Evolutionary conservation across 2,888 invertebrate species (phyloP).

Genomic region (Drosophila mulleri): DNA sequence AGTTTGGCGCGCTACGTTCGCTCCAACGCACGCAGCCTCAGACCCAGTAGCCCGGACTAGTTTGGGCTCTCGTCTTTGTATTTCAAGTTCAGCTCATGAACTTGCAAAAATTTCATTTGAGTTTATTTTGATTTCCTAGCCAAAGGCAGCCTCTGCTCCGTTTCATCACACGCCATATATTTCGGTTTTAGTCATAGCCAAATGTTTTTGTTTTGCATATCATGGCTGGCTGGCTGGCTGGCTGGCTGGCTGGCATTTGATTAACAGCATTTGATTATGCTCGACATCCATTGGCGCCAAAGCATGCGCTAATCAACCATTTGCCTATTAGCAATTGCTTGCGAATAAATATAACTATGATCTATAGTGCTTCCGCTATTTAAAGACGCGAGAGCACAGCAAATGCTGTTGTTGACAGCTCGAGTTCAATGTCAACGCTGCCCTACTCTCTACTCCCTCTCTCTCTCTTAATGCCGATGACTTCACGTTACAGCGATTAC

Average conservation of each 20-base stretch:
- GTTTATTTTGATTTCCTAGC: slow-evolving; percentile 44
- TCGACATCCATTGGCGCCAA: slow-evolving; percentile 19
- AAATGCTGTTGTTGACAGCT: slow-evolving; percentile 19
- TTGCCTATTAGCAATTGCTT: slow-evolving; percentile 59
- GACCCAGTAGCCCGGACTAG: slow-evolving; percentile 16
- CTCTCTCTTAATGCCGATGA: slow-evolving; percentile 23
- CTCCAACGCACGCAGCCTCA: slow-evolving; percentile 53
- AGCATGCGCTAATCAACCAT: slow-evolving; percentile 52
- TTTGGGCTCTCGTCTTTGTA: slow-evolving; percentile 22
- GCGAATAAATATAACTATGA: slow-evolving; percentile 59
- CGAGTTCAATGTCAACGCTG: slow-evolving; percentile 71
- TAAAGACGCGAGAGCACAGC: slow-evolving; percentile 11
- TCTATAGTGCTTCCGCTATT: slow-evolving; percentile 64
- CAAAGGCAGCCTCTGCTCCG: slow-evolving; percentile 22
- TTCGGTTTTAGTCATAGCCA: slow-evolving; percentile 39
- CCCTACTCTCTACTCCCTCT: not conserved
- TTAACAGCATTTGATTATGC: slow-evolving; percentile 46
- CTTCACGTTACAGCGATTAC: slow-evolving; percentile 45
- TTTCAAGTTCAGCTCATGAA: slow-evolving; percentile 77
- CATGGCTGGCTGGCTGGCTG: not conserved
- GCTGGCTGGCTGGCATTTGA: slow-evolving; percentile 19
- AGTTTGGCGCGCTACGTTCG: slow-evolving; percentile 61
- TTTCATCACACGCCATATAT: slow-evolving; percentile 30
- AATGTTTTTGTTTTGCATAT: slow-evolving; percentile 26
- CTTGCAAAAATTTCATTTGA: slow-evolving; percentile 63